phyloP scores from a whole-genome alignment of 1,140 invertebrate species.

The Drosophila bifasciata region DNA sequence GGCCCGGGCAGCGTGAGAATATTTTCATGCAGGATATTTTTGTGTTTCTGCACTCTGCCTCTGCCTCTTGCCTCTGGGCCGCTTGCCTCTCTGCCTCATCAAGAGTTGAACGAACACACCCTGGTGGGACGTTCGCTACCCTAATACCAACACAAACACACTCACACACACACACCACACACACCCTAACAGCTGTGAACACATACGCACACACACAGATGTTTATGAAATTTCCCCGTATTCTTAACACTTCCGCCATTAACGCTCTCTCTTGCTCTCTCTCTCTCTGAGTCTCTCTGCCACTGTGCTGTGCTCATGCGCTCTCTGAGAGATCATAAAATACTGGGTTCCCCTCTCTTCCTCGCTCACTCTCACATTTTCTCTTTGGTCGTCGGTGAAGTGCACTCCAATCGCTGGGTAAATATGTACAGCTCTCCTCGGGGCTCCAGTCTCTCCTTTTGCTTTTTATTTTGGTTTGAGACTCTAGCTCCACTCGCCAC shows the following conservation, averaged over 20 bases:
- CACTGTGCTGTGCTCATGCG: slow-evolving; percentile 27
- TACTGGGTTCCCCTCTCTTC: slow-evolving; percentile 55
- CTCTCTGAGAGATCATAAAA: slow-evolving; percentile 49
- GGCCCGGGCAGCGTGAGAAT: slow-evolving; percentile 72
- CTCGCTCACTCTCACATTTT: slow-evolving; percentile 1
- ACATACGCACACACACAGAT: slow-evolving; percentile 20
- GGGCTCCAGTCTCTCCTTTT: slow-evolving; percentile 20
- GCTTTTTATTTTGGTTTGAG: slow-evolving; percentile 51
- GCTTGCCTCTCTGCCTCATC: slow-evolving; percentile 48
- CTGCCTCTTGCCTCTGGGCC: too few species aligned
- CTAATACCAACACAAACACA: slow-evolving; percentile 51
- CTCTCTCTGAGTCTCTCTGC: background rate
- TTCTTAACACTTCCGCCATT: slow-evolving; percentile 68
- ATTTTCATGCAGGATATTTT: slow-evolving; percentile 82
- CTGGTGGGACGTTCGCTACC: slow-evolving; percentile 79
- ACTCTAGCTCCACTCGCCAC: background rate
- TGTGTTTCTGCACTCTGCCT: slow-evolving; percentile 4
- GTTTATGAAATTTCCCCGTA: slow-evolving; percentile 78
- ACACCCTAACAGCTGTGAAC: slow-evolving; percentile 4
- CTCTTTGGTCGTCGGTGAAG: slow-evolving; percentile 43
- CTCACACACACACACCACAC: slow-evolving; percentile 14
- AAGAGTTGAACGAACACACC: slow-evolving; percentile 80
- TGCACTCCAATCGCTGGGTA: slow-evolving; percentile 73
- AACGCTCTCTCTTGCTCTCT: slow-evolving; percentile 5
- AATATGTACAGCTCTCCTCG: slow-evolving; percentile 58